Conservation (phyloP, 2,113 vertebrate genomes). For the Cavia porcellus region DNA sequence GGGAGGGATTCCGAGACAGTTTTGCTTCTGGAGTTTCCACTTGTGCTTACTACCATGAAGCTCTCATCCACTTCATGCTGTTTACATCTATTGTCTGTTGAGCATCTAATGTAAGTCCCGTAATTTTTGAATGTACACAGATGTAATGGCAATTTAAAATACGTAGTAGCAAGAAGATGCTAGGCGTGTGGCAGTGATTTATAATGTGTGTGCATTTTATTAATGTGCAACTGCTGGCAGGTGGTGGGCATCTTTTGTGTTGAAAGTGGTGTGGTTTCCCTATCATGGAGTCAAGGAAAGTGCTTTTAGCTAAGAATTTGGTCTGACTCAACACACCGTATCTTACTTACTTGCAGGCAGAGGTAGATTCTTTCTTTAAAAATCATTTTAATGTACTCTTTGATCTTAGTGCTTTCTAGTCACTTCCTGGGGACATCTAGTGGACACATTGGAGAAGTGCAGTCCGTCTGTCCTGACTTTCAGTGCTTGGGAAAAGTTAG, state of each 20-base stretch:
- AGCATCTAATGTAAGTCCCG: not conserved
- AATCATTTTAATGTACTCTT: not conserved
- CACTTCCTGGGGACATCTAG: constrained; percentile 41
- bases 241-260: not conserved
- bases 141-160: not conserved
- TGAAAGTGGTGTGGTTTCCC: not conserved
- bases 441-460: constrained; percentile 7
- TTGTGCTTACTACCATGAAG: not conserved
- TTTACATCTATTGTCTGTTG: not conserved
- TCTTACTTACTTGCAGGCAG: not conserved
- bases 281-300: not conserved
- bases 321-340: not conserved
- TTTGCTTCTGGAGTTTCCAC: not conserved
- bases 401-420: not conserved
- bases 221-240: not conserved
- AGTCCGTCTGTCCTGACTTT: not conserved
- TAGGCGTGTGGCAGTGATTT: not conserved
- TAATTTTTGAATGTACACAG: not conserved
- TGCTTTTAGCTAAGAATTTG: constrained; percentile 35
- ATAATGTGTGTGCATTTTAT: constrained; percentile 41
- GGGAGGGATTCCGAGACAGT: not conserved
- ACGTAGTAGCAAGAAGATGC: not conserved
- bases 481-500: not conserved
- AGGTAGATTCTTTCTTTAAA: constrained; percentile 17
- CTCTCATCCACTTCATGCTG: not conserved